These are phyloP conservation scores for Dreissena rostriformis DNA, from an alignment of 1,140 invertebrate genomes.

Conservation along the genomic window DNA sequence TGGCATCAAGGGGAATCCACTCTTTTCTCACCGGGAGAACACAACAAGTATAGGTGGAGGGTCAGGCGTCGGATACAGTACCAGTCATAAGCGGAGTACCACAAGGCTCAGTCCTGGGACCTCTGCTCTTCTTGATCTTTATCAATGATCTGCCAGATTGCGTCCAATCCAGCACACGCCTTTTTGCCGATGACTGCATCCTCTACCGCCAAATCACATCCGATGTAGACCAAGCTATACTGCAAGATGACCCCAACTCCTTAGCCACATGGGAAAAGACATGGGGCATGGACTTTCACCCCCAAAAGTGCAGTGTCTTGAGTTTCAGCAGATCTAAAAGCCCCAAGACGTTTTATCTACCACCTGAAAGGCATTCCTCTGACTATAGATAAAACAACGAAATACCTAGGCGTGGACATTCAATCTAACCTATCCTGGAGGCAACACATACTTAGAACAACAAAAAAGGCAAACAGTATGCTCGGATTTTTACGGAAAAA, in stretches of 20 bases:
- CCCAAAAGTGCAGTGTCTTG: conserved; percentile 2
- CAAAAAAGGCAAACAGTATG: conserved; percentile 36
- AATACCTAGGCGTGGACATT: conserved; percentile 11
- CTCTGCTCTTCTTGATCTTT: conserved; percentile 42
- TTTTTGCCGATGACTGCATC: conserved; percentile 50
- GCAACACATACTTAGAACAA: conserved; percentile 83
- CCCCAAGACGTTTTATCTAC: background rate
- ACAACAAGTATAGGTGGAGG: conserved; percentile 49
- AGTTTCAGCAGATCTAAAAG: background rate
- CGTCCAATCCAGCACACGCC: conserved; percentile 44
- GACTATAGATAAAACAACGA: background rate
- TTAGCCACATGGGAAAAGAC: conserved; percentile 7
- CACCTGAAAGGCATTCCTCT: conserved; percentile 1
- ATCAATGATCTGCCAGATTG: conserved; percentile 56
- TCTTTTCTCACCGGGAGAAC: conserved; percentile 26
- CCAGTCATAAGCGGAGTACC: conserved; percentile 53
- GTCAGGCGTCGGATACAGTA: conserved; percentile 11
- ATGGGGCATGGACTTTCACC: conserved; percentile 13
- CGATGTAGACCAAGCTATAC: background rate
- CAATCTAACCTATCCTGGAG: conserved; percentile 84
- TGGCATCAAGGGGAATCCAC: conserved; percentile 24
- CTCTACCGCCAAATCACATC: conserved; percentile 4
- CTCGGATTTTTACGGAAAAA: background rate
- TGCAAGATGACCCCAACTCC: conserved; percentile 7
- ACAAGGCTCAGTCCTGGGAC: conserved; percentile 48